A percentile compares a stretch with the other conserved stretches of the same genome.
Evolutionary conservation across 2,797 vertebrate genomes (phyloP).

Genomic region (Malurus splendens): DNA sequence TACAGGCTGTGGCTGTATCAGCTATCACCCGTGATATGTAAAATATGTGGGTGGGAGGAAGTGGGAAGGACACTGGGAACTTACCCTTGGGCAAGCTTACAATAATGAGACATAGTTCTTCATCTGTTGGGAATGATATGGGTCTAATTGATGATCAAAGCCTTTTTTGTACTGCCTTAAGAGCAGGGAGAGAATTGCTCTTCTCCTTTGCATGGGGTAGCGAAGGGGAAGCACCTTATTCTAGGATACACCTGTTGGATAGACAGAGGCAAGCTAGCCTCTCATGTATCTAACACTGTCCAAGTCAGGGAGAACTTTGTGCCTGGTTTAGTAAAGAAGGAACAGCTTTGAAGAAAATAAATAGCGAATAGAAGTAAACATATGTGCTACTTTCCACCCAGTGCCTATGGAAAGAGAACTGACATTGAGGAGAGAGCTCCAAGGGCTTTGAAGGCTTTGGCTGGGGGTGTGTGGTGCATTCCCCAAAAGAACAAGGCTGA

Average conservation of each 20-base stretch:
- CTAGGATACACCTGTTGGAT: not conserved
- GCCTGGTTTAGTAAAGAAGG: not conserved
- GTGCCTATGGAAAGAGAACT: not conserved
- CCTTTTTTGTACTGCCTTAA: not conserved
- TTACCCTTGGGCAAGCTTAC: slow-evolving; percentile 37
- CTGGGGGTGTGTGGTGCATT: not conserved
- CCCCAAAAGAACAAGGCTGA: not conserved
- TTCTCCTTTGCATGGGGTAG: not conserved
- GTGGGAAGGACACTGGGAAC: slow-evolving; percentile 33
- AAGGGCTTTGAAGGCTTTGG: not conserved
- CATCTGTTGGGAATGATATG: slow-evolving; percentile 36
- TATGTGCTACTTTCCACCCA: not conserved
- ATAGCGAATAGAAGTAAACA: not conserved
- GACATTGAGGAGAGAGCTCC: not conserved
- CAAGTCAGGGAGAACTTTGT: not conserved
- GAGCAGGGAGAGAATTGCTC: not conserved
- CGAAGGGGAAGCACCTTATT: not conserved
- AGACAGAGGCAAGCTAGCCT: not conserved
- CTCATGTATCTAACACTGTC: not conserved
- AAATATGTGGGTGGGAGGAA: slow-evolving; percentile 35
- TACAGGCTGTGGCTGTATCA: not conserved
- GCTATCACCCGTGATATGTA: slow-evolving; percentile 11
- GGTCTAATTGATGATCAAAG: slow-evolving; percentile 56
- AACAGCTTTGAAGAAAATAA: not conserved
- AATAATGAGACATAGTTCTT: slow-evolving; percentile 45